A percentile compares a stretch with the other conserved stretches of the same genome.
Evolutionary conservation across 2,888 invertebrate species (phyloP).

Genomic region (Caenorhabditis sp.): DNA sequence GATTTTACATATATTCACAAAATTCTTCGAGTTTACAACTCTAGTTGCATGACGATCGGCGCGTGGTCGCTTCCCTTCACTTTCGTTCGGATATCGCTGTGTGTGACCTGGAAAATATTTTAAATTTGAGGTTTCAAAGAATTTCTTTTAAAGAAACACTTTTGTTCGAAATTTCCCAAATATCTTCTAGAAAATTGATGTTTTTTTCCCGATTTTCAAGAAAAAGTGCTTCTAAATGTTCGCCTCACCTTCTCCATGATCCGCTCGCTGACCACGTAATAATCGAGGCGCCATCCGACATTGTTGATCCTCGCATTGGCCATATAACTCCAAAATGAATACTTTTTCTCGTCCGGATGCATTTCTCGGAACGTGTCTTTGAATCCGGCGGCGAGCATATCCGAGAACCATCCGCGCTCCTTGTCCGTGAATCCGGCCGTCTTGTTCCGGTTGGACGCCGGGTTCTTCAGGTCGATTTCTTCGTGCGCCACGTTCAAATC

Average conservation of each 20-base stretch:
- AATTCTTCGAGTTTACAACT: constrained; percentile 80
- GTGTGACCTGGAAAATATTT: constrained; percentile 79
- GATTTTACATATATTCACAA: too few relatives aligned
- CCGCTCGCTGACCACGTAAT: constrained; percentile 90
- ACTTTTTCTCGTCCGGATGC: constrained; percentile 88
- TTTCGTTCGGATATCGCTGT: constrained; percentile 87
- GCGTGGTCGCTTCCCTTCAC: constrained; percentile 97
- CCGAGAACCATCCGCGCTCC: constrained; percentile 92
- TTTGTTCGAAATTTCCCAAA: neutral
- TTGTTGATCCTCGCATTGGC: constrained; percentile 89
- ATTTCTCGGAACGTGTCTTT: constrained; percentile 83
- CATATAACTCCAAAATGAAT: constrained; percentile 97
- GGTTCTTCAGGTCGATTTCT: constrained; percentile 93
- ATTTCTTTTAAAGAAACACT: constrained; percentile 3
- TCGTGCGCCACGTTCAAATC: constrained; percentile 97
- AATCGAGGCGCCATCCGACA: constrained; percentile 97
- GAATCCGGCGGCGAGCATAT: constrained; percentile 86
- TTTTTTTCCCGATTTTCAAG: too few relatives aligned
- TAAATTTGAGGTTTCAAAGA: neutral
- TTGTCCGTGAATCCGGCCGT: constrained; percentile 96
- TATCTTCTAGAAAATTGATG: too few relatives aligned
- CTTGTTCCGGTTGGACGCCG: constrained; percentile 88
- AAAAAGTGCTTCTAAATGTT: too few relatives aligned
- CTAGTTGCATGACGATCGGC: constrained; percentile 88
- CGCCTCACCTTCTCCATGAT: constrained; percentile 83